Conservation (phyloP, 2,888 invertebrate genomes). For the Ametastegia equiseti region DNA sequence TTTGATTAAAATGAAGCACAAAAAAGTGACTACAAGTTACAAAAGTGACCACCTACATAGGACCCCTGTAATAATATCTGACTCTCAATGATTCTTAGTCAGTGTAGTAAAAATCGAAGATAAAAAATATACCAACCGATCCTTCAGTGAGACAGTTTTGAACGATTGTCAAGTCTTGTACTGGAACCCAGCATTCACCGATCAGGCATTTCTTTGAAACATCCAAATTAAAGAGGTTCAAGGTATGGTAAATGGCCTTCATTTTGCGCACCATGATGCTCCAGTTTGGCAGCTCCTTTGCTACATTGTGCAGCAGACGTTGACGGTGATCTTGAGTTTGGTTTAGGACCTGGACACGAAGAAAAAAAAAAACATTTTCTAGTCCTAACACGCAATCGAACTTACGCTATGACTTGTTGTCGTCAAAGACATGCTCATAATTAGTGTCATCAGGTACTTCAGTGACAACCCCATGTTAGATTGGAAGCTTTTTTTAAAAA, state of each 20-base stretch:
- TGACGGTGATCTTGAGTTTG: constrained; percentile 94
- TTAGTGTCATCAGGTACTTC: neutral
- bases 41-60: too few relatives aligned
- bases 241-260: constrained; percentile 96
- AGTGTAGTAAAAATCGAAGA: neutral
- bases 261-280: constrained; percentile 91
- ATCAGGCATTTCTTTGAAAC: constrained; percentile 93
- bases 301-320: constrained; percentile 89
- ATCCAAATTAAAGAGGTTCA: constrained; percentile 95
- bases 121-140: constrained; percentile 80
- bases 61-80: too few relatives aligned
- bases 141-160: constrained; percentile 89
- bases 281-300: constrained; percentile 93
- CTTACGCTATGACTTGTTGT: too few relatives aligned
- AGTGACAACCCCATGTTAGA: neutral
- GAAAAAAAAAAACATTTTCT: constrained; percentile 32
- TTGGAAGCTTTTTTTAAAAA: too few relatives aligned
- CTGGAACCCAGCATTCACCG: constrained; percentile 93
- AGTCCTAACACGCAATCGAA: too few relatives aligned
- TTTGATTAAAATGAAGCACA: too few relatives aligned
- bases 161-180: constrained; percentile 83
- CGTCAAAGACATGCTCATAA: too few relatives aligned
- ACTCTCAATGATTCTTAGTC: neutral
- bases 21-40: too few relatives aligned
- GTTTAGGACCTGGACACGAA: constrained; percentile 82